Percentiles rank a stretch among this genome's conserved stretches.
These are phyloP conservation scores for Lamproptera curius DNA, from an alignment of 2,888 invertebrate species.

Conservation along the genomic window DNA sequence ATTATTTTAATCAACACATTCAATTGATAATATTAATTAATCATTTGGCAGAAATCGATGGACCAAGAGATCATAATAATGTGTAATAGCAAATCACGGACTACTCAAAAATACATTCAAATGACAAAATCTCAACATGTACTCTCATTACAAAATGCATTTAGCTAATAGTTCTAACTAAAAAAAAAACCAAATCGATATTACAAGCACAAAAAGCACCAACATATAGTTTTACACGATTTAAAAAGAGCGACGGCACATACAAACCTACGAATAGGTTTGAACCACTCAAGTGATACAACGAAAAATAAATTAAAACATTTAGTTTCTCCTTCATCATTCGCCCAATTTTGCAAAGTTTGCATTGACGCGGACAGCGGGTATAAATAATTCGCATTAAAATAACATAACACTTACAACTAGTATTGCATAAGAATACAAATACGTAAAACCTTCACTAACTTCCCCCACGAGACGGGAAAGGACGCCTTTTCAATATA, in stretches of 20 bases:
- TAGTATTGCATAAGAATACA: constrained; percentile 74
- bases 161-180: background rate
- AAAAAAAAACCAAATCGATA: no score
- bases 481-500: background rate
- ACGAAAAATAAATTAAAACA: background rate
- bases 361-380: constrained; percentile 43
- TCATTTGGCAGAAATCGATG: constrained; percentile 69
- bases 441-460: constrained; percentile 40
- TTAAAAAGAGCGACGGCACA: no score
- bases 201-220: constrained; percentile 13
- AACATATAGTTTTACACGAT: no score
- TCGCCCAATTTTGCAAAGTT: no score
- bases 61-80: no score
- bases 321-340: constrained; percentile 15
- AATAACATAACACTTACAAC: constrained; percentile 77
- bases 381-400: constrained; percentile 72
- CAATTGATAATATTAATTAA: no score
- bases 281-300: background rate
- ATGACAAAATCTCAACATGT: no score
- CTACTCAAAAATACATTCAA: no score
- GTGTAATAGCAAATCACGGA: no score
- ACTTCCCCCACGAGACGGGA: constrained; percentile 30
- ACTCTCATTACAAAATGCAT: no score
- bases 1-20: no score
- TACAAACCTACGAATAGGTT: no score